Evolutionary conservation across 2,113 vertebrate species (phyloP).

Genomic region (Pterocles burchelli): DNA sequence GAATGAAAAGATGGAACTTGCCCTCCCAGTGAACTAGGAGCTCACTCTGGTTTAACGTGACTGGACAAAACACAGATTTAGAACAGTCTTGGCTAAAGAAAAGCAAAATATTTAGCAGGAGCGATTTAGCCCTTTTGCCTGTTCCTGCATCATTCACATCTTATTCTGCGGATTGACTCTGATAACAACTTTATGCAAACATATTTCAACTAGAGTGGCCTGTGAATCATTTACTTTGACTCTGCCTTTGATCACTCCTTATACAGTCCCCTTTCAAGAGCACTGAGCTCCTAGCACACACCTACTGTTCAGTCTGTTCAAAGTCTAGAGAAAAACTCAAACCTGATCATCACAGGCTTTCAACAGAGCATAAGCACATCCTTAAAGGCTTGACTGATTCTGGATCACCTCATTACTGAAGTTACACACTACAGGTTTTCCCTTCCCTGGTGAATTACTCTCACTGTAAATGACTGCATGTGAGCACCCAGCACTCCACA

Average conservation of each 20-base stretch:
- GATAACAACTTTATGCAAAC: slow-evolving; percentile 13
- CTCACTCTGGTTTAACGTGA: not conserved
- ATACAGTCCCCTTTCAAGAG: not conserved
- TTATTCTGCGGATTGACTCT: not conserved
- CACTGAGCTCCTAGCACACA: not conserved
- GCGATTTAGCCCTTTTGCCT: not conserved
- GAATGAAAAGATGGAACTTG: not conserved
- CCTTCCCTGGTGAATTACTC: not conserved
- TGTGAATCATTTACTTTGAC: not conserved
- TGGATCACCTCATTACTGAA: slow-evolving; percentile 8
- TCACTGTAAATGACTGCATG: not conserved
- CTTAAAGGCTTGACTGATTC: not conserved
- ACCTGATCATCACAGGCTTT: slow-evolving; percentile 11
- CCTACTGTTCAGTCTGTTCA: slow-evolving; percentile 17
- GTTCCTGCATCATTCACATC: slow-evolving; percentile 1
- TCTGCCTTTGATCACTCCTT: slow-evolving; percentile 22
- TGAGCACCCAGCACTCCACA: not conserved
- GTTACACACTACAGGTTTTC: not conserved
- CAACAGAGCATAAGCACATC: not conserved
- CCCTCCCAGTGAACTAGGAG: not conserved
- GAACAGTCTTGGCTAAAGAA: slow-evolving; percentile 1
- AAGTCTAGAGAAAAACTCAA: not conserved
- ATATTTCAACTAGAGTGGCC: not conserved
- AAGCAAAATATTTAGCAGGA: not conserved
- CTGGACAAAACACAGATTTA: slow-evolving; percentile 26